A percentile compares a stretch with the other conserved stretches of the same genome.
Evolutionary conservation across 2,888 invertebrate species (phyloP).

Genomic region (Drosophila formosana): DNA sequence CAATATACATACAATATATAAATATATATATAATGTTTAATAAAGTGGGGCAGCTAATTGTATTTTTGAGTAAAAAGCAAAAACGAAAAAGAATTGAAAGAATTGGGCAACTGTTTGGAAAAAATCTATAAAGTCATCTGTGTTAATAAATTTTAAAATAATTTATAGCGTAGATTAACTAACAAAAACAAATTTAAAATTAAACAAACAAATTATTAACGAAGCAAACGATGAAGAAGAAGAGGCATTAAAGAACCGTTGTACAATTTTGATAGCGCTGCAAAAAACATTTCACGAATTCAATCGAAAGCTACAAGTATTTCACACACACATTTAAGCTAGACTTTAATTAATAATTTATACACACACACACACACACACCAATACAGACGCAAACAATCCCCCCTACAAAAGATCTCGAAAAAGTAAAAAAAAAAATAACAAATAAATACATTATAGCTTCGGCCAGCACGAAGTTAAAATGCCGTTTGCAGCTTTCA

Average conservation of each 20-base stretch:
- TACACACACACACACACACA: constrained; percentile 32
- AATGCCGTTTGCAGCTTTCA: constrained; percentile 21
- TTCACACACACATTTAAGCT: constrained; percentile 50
- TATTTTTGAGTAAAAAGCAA: constrained; percentile 53
- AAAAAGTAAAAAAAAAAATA: constrained; percentile 7
- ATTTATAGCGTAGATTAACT: constrained; percentile 76
- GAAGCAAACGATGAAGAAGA: constrained; percentile 3
- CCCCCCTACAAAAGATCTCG: constrained; percentile 49
- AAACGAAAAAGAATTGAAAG: constrained; percentile 26
- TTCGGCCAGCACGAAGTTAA: constrained; percentile 22
- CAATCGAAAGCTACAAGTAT: constrained; percentile 18
- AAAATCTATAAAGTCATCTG: constrained; percentile 85
- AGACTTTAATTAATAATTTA: constrained; percentile 43
- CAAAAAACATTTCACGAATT: constrained; percentile 30
- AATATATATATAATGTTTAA: constrained; percentile 24
- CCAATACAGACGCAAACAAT: constrained; percentile 29
- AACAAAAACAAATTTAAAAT: constrained; percentile 49
- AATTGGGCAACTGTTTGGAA: constrained; percentile 63
- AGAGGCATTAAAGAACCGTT: constrained; percentile 17
- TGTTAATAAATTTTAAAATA: constrained; percentile 84
- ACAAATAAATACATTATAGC: constrained; percentile 4
- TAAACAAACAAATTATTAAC: constrained; percentile 28
- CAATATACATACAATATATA: constrained; percentile 16
- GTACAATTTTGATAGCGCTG: constrained; percentile 40
- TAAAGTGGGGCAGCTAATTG: constrained; percentile 52